A percentile compares a stretch with the other conserved stretches of the same genome.
Evolutionary conservation across 2,888 invertebrate species (phyloP).

Genomic region (Acronicta leporina): DNA sequence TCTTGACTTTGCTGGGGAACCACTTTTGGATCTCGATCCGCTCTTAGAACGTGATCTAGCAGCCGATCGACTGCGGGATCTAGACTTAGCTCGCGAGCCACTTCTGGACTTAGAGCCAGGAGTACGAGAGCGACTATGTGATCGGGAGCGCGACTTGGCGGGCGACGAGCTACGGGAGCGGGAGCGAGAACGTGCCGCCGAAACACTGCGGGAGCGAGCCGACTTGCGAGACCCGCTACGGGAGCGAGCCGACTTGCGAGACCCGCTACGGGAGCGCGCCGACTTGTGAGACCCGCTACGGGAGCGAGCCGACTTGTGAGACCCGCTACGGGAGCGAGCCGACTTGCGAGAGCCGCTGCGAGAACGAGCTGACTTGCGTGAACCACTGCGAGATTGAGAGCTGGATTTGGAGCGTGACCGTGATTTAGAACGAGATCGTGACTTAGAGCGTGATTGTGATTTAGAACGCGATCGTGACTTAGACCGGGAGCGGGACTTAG

Average conservation of each 20-base stretch:
- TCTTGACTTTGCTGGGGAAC: conserved; percentile 58
- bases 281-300: neutral
- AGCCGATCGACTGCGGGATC: conserved; percentile 9
- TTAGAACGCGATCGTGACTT: conserved; percentile 26
- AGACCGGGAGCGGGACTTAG: conserved; percentile 34
- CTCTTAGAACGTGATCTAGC: conserved; percentile 40
- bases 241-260: conserved; percentile 1
- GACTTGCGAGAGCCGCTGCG: no score
- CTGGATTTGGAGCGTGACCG: conserved; percentile 54
- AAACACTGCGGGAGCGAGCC: conserved; percentile 3
- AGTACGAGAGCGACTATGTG: conserved; percentile 8
- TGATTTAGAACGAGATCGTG: conserved; percentile 32
- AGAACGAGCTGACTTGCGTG: neutral
- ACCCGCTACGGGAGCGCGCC: no score
- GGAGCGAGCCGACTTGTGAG: conserved; percentile 2
- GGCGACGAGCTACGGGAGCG: conserved; percentile 5
- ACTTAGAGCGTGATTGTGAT: conserved; percentile 21
- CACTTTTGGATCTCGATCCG: conserved; percentile 59
- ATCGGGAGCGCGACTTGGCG: conserved; percentile 6
- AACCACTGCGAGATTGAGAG: conserved; percentile 10
- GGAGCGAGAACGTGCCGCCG: conserved; percentile 2
- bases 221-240: conserved; percentile 22
- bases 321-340: conserved; percentile 21
- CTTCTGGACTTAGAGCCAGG: conserved; percentile 23
- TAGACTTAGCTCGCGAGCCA: conserved; percentile 27